These are phyloP conservation scores for Ovis canadensis DNA, from an alignment of 2,113 vertebrate genomes.

Conservation along the genomic window DNA sequence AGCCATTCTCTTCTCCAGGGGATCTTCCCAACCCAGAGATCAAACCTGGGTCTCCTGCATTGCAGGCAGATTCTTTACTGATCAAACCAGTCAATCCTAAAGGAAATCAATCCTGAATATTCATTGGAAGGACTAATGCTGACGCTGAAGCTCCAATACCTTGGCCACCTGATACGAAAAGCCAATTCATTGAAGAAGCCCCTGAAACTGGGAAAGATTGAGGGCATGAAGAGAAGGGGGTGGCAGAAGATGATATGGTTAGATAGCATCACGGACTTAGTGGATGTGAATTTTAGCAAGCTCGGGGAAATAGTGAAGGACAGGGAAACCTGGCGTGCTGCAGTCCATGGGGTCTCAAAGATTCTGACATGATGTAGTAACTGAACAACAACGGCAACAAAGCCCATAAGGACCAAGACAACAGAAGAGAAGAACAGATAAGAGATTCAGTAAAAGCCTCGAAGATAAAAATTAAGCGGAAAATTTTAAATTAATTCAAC, in stretches of 20 bases:
- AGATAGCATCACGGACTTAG: neutral
- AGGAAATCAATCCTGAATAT: neutral
- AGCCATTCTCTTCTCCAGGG: neutral
- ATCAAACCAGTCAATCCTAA: neutral
- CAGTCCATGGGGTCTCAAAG: neutral
- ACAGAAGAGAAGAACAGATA: neutral
- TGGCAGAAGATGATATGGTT: neutral
- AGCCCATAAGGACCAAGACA: neutral
- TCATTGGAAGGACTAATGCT: neutral
- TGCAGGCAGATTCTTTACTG: neutral
- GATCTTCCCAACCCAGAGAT: neutral
- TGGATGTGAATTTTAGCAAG: neutral
- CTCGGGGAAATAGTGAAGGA: neutral
- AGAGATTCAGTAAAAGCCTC: neutral
- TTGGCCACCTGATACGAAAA: neutral
- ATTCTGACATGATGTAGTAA: neutral
- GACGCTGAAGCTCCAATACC: neutral
- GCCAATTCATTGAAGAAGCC: neutral
- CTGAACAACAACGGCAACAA: neutral
- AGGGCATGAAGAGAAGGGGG: neutral
- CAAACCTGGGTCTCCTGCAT: neutral
- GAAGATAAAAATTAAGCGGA: neutral
- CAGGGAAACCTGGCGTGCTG: neutral
- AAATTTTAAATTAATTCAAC: neutral
- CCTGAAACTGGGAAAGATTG: neutral